Conservation (phyloP, 2,113 vertebrate species). For the Ciconia stormi region DNA sequence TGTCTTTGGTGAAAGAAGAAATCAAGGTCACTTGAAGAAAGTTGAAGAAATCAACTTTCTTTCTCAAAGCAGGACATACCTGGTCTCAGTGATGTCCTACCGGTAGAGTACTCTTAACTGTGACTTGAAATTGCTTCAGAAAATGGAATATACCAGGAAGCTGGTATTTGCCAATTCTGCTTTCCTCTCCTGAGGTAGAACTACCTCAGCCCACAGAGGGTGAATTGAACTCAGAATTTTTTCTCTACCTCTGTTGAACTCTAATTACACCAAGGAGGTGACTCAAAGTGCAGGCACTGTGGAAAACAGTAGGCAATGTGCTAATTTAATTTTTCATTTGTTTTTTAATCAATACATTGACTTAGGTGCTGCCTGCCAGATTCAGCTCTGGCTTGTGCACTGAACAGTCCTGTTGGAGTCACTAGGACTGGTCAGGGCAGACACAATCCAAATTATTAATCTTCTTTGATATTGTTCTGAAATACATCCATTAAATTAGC, state of each 20-base stretch:
- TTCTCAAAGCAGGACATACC: not conserved
- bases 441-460: constrained; percentile 42
- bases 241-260: not conserved
- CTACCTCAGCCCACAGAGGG: not conserved
- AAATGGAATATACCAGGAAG: not conserved
- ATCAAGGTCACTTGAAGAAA: not conserved
- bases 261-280: not conserved
- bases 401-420: not conserved
- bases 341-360: constrained; percentile 45
- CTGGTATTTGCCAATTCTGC: not conserved
- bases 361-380: not conserved
- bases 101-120: not conserved
- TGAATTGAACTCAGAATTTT: not conserved
- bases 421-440: not conserved
- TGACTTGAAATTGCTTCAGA: not conserved
- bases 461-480: constrained; percentile 58
- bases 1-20: not conserved
- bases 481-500: constrained; percentile 43
- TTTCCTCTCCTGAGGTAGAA: not conserved
- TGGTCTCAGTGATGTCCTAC: not conserved
- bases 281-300: not conserved
- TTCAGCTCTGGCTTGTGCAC: not conserved
- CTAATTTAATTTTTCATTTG: constrained; percentile 35
- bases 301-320: not conserved
- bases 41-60: not conserved